phyloP scores from a whole-genome alignment of 2,113 vertebrate genomes.

The Alligator sinensis region DNA sequence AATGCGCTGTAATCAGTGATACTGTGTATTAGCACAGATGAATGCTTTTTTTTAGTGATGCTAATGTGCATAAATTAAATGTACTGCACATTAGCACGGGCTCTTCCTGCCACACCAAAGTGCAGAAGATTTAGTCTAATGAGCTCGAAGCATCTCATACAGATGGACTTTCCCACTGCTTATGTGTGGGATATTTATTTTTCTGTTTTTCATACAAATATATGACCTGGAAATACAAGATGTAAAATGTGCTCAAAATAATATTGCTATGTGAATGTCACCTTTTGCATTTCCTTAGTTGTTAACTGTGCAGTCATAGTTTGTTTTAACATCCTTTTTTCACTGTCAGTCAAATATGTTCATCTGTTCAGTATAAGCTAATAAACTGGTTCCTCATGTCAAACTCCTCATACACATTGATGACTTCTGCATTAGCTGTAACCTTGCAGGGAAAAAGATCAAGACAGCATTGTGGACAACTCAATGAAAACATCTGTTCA shows the following conservation, averaged over 20 bases:
- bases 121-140: too few relatives aligned
- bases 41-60: too few relatives aligned
- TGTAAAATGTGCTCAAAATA: fast-evolving
- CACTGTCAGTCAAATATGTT: neutral
- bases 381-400: constrained; percentile 56
- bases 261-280: fast-evolving
- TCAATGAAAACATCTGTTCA: constrained; percentile 38
- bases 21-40: too few relatives aligned
- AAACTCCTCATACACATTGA: neutral
- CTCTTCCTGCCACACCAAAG: too few relatives aligned
- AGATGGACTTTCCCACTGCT: too few relatives aligned
- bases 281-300: fast-evolving
- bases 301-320: fast-evolving
- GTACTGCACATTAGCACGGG: too few relatives aligned
- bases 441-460: neutral
- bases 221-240: neutral
- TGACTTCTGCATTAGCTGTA: constrained; percentile 55
- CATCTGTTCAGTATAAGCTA: constrained; percentile 55
- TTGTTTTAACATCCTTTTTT: neutral
- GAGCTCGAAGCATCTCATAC: too few relatives aligned
- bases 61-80: too few relatives aligned
- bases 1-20: too few relatives aligned
- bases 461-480: neutral
- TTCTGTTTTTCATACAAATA: fast-evolving
- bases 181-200: neutral